Evolutionary conservation across 2,113 vertebrate genomes (phyloP).

Genomic region (Chaetops frenatus): DNA sequence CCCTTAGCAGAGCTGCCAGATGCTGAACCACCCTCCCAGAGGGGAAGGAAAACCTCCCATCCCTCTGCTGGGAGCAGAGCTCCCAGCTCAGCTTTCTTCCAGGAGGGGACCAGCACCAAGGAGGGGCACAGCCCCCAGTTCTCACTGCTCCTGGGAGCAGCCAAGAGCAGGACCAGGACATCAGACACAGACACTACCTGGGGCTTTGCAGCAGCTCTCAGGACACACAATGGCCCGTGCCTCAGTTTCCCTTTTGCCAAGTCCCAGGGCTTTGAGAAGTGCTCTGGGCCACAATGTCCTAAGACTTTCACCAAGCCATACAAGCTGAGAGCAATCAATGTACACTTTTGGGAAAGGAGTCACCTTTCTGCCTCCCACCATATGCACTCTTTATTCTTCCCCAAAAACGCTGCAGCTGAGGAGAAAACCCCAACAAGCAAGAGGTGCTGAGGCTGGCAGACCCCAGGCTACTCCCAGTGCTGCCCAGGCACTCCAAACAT

Average conservation of each 20-base stretch:
- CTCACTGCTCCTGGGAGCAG: background rate
- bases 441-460: background rate
- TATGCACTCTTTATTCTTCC: background rate
- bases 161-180: background rate
- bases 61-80: background rate
- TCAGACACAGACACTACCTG: fast-evolving
- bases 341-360: background rate
- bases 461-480: fast-evolving
- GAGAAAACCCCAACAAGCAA: background rate
- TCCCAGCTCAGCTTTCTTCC: fast-evolving
- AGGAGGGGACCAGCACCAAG: background rate
- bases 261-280: background rate
- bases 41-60: background rate
- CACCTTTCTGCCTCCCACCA: background rate
- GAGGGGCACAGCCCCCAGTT: background rate
- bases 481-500: background rate
- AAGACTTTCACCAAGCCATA: fast-evolving
- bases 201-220: background rate
- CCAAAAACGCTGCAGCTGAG: background rate
- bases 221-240: background rate
- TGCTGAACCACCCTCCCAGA: background rate
- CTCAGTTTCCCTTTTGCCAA: background rate
- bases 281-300: background rate
- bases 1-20: background rate
- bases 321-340: background rate